phyloP scores from a whole-genome alignment of 2,797 vertebrate genomes.

The Parambassis ranga region DNA sequence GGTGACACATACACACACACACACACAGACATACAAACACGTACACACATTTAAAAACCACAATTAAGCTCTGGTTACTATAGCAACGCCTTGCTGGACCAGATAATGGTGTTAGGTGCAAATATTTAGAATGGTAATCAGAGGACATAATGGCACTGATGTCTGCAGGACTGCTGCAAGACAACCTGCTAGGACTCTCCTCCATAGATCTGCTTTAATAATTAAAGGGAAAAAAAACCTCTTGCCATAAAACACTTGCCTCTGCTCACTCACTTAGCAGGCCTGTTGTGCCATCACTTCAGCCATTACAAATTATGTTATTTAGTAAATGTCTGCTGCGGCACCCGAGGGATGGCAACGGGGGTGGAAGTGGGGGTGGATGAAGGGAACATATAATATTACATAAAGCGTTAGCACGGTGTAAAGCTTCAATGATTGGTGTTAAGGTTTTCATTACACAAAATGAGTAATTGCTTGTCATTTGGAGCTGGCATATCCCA shows the following conservation, averaged over 20 bases:
- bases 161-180: constrained; percentile 43
- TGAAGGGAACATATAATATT: constrained; percentile 81
- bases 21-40: not conserved
- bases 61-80: constrained; percentile 80
- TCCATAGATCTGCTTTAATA: constrained; percentile 55
- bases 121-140: constrained; percentile 74
- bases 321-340: constrained; percentile 82
- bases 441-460: constrained; percentile 86
- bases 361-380: constrained; percentile 59
- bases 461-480: constrained; percentile 87
- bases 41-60: constrained; percentile 49
- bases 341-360: constrained; percentile 75
- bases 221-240: constrained; percentile 23
- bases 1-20: not conserved
- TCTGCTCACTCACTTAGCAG: constrained; percentile 72
- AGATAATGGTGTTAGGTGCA: constrained; percentile 51
- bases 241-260: constrained; percentile 57
- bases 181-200: constrained; percentile 44
- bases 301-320: constrained; percentile 85
- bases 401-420: constrained; percentile 80
- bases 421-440: constrained; percentile 82
- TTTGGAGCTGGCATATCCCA: constrained; percentile 82
- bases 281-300: constrained; percentile 76
- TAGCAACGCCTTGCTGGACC: constrained; percentile 70
- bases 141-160: constrained; percentile 65